A percentile compares a stretch with the other conserved stretches of the same genome.
Evolutionary conservation across 2,113 vertebrate genomes (phyloP).

Genomic region (Alaudala cheleensis): DNA sequence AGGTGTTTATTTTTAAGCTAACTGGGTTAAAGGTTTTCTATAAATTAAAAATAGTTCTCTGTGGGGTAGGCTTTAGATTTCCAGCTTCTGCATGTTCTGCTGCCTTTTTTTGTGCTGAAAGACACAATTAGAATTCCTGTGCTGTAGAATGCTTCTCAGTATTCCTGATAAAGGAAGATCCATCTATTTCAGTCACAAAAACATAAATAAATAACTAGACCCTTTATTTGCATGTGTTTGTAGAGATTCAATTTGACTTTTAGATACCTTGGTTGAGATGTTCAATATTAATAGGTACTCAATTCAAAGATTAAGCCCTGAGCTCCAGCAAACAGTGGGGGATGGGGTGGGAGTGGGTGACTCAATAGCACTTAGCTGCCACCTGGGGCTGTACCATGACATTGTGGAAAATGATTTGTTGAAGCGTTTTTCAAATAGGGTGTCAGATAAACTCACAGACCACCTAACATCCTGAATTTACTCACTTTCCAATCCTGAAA

Average conservation of each 20-base stretch:
- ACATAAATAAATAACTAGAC: constrained; percentile 20
- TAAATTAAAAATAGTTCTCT: neutral
- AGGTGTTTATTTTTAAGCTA: constrained; percentile 7
- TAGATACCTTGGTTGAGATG: neutral
- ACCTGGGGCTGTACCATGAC: neutral
- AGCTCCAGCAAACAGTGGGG: neutral
- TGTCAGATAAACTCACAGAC: neutral
- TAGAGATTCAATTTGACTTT: constrained; percentile 28
- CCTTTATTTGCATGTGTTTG: constrained; percentile 6
- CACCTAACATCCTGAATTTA: neutral
- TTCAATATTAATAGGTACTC: constrained; percentile 13
- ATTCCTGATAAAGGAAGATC: neutral
- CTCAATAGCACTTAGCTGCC: neutral
- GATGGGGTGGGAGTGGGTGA: fast-evolving
- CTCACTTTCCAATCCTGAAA: neutral
- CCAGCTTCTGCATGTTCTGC: neutral
- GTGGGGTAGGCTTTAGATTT: neutral
- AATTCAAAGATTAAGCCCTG: neutral
- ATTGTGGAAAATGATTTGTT: neutral
- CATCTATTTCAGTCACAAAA: constrained; percentile 10
- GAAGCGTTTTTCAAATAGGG: neutral
- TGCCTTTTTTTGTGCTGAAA: neutral
- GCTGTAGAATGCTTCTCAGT: neutral
- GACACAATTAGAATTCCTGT: neutral
- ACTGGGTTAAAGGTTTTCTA: neutral